Percentiles rank a stretch among this genome's conserved stretches.
phyloP scores from a whole-genome alignment of 2,888 invertebrate species.

The Allophyes oxyacanthae region DNA sequence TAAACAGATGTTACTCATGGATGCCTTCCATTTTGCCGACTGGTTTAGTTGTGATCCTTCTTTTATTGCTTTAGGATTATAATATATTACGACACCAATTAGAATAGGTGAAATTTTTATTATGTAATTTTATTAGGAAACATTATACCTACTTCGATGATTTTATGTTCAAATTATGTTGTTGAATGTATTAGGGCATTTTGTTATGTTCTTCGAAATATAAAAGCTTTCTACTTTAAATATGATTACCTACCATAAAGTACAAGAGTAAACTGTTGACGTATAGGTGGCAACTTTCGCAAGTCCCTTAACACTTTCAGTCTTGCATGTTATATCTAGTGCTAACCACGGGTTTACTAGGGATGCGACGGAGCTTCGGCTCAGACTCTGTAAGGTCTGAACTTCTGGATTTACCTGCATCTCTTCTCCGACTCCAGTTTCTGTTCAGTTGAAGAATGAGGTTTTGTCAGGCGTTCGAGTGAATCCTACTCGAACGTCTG shows the following conservation, averaged over 20 bases:
- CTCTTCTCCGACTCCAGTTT: too few species aligned
- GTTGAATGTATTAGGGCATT: constrained; percentile 24
- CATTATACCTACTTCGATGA: constrained; percentile 30
- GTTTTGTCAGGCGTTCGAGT: too few species aligned
- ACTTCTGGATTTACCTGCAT: too few species aligned
- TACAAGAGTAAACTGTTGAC: constrained; percentile 35
- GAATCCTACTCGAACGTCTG: too few species aligned
- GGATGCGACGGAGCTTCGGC: too few species aligned
- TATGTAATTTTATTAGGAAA: constrained; percentile 52
- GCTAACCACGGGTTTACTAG: constrained; percentile 2
- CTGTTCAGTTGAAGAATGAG: too few species aligned
- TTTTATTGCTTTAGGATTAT: constrained; percentile 53
- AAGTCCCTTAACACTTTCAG: constrained; percentile 30
- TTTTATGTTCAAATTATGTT: constrained; percentile 28
- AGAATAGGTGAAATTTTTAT: constrained; percentile 45
- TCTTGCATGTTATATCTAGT: constrained; percentile 20
- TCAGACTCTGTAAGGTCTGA: too few species aligned
- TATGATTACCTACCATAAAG: constrained; percentile 14
- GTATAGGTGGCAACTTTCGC: constrained; percentile 49
- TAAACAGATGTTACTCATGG: constrained; percentile 60
- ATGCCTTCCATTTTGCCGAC: constrained; percentile 52
- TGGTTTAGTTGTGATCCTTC: constrained; percentile 54
- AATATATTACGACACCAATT: constrained; percentile 45
- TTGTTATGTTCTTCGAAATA: constrained; percentile 15
- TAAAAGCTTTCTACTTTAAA: constrained; percentile 46